Base-by-base conservation (phyloP, 2,797 vertebrate species). In the Neosilurus hyrtlii region DNA sequence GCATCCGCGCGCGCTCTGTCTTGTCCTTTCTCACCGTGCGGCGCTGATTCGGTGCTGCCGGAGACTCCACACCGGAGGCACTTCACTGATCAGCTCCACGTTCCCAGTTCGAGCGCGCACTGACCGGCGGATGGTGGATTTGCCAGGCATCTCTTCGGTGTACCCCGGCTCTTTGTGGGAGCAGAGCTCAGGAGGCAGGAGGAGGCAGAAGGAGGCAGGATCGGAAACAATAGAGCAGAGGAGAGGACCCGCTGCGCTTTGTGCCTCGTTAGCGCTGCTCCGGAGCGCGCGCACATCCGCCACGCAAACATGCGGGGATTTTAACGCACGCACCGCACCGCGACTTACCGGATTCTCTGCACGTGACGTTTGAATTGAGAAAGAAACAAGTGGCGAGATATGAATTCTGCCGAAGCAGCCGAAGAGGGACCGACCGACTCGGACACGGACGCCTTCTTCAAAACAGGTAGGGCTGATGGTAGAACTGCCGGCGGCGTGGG, bases 361-460 rank as follows among this genome's bases (percentile, higher is more conserved):
- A 81, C 67, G 76, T 26, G 71, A 18, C 73, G 71, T 83, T 67
- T 84, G 73, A 83, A 14, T 78, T 83, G 65, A 68, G 80, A 86
- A 84, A 85, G 81, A 82, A 61, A 63, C 82, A 68, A 82, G 81
- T 72, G 81, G 82, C 82, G 80, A 87, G 88, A 85, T 82, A 95
- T 95, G 95, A 96, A 94, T 94, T 92, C 93, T 79, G 91, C 93
- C 43, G 96, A 96, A 91, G 95, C 94, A 89, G 90, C 95, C 72
- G 94, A 94, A 85, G 96, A 96, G 86, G 94, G 94, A 89, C 94
- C 93, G 16, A 93, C 92, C 52, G 95, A 96, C 88, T 94, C 95
- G 37, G 96, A 96, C 90, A 95, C 95, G 91, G 96, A 96, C 86
- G 94, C 95, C 84, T 96, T 96, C 92, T 96, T 95, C 91, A 94